phyloP scores from a whole-genome alignment of 2,888 invertebrate species.

The Agrochola lota region DNA sequence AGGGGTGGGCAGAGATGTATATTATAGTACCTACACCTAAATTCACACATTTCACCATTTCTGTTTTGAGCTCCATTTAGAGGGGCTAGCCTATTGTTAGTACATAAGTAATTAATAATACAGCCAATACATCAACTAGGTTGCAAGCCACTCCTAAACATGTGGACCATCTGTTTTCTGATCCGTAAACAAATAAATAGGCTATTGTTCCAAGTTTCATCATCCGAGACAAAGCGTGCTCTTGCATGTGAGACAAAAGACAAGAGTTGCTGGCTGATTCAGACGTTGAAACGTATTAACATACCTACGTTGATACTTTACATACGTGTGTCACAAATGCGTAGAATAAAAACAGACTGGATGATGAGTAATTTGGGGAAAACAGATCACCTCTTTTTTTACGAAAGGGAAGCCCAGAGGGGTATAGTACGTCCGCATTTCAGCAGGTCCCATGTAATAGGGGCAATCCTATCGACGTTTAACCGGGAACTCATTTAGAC shows the following conservation, averaged over 20 bases:
- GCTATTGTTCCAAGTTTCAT: constrained; percentile 81
- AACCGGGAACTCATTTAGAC: background rate
- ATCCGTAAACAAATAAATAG: constrained; percentile 83
- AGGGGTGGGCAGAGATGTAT: background rate
- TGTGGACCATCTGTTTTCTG: constrained; percentile 68
- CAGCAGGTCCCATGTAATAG: background rate
- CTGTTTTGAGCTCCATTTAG: background rate
- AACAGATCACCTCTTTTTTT: background rate
- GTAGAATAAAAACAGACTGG: background rate
- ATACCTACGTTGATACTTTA: background rate
- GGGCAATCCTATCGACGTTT: background rate
- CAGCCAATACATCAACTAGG: constrained; percentile 6
- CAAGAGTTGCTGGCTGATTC: constrained; percentile 57
- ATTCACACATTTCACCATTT: background rate
- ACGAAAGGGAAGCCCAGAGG: background rate
- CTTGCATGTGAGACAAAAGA: constrained; percentile 73
- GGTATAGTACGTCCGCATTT: background rate
- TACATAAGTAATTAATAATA: constrained; percentile 5
- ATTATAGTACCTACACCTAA: background rate
- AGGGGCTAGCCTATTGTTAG: background rate
- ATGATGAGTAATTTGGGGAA: background rate
- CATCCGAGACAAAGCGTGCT: constrained; percentile 78
- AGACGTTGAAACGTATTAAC: constrained; percentile 34
- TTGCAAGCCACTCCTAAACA: constrained; percentile 65
- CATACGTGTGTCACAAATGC: background rate